These are phyloP conservation scores for Drosophila ogumai DNA, from an alignment of 1,140 invertebrate species.

Conservation along the genomic window DNA sequence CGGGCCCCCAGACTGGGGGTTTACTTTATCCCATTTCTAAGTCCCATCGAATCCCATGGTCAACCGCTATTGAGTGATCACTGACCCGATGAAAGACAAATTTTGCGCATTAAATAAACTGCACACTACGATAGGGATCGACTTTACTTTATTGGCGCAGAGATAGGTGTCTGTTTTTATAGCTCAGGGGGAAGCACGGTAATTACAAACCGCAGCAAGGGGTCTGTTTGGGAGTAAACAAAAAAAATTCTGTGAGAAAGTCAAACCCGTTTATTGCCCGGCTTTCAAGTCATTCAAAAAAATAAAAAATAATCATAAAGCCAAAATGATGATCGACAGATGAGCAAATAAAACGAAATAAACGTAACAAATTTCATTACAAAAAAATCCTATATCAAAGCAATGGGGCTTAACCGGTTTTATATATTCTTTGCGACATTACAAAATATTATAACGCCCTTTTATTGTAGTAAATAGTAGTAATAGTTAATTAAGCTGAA, in stretches of 20 bases:
- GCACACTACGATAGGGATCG: conserved; percentile 2
- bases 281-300: conserved; percentile 15
- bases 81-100: conserved; percentile 41
- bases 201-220: conserved; percentile 3
- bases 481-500: neutral
- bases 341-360: neutral
- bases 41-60: conserved; percentile 14
- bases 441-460: neutral
- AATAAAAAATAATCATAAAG: neutral
- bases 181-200: conserved; percentile 18
- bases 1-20: conserved; percentile 31
- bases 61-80: conserved; percentile 43
- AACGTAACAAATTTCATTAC: conserved; percentile 12
- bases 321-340: neutral
- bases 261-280: conserved; percentile 29
- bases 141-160: neutral
- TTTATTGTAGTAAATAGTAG: neutral
- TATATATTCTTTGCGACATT: neutral
- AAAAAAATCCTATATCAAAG: conserved; percentile 20
- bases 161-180: conserved; percentile 3
- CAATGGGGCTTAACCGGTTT: conserved; percentile 1
- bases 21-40: conserved; percentile 10
- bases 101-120: conserved; percentile 48
- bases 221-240: conserved; percentile 8
- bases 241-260: conserved; percentile 11